Conservation (phyloP, 2,797 vertebrate genomes). For the Leptoclinus maculatus region DNA sequence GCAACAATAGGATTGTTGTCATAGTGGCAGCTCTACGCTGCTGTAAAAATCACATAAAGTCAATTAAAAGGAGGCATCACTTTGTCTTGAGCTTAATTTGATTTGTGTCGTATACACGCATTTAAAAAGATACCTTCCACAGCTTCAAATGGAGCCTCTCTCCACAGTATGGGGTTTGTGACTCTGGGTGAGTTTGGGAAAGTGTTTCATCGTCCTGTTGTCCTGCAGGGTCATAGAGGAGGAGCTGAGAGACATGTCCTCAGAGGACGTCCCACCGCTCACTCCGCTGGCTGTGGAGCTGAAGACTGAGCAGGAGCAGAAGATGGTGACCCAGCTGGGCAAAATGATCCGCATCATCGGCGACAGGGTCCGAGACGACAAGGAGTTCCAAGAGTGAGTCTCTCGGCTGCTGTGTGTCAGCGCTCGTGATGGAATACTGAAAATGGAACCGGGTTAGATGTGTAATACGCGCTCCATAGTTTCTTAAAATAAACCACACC, state of each 20-base stretch:
- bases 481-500: too few species aligned
- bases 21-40: too few species aligned
- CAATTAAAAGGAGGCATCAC: too few species aligned
- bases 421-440: neutral
- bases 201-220: neutral
- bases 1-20: too few species aligned
- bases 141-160: too few species aligned
- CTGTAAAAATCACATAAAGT: too few species aligned
- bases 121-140: too few species aligned
- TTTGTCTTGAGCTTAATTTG: too few species aligned
- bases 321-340: conserved; percentile 64
- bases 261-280: conserved; percentile 21
- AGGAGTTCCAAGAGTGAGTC: conserved; percentile 74
- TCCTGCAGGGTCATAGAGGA: conserved; percentile 69
- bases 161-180: too few species aligned
- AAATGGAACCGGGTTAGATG: neutral
- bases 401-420: neutral
- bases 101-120: too few species aligned
- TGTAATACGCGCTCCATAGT: neutral
- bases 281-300: conserved; percentile 12
- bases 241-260: conserved; percentile 51
- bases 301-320: conserved; percentile 53
- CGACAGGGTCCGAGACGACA: conserved; percentile 64
- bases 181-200: too few species aligned
- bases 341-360: conserved; percentile 70